These are phyloP conservation scores for Rhynchotus rufescens DNA, from an alignment of 2,797 vertebrate species.

Conservation along the genomic window DNA sequence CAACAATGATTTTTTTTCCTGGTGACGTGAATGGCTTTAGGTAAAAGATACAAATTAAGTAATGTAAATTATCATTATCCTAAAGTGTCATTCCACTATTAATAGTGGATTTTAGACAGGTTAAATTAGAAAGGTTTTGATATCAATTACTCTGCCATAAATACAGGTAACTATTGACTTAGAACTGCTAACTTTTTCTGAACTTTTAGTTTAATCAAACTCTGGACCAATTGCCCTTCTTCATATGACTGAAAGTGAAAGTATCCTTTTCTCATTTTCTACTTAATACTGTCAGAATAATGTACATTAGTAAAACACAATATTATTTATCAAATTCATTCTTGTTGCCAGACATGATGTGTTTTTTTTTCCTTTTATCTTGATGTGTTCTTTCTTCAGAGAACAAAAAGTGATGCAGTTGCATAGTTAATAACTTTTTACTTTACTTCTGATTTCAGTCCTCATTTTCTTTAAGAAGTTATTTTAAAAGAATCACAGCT, in stretches of 20 bases:
- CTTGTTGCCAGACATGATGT: neutral
- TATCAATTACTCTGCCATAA: neutral
- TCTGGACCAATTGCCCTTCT: neutral
- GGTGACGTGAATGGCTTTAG: neutral
- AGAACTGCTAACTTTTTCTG: neutral
- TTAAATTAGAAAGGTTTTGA: neutral
- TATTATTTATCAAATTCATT: neutral
- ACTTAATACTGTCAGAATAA: neutral
- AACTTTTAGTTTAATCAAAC: neutral
- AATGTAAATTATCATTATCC: slow-evolving; percentile 33
- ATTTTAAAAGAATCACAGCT: neutral
- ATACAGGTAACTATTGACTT: neutral
- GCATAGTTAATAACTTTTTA: neutral
- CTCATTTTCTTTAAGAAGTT: neutral
- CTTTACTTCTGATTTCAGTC: neutral
- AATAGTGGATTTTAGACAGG: neutral
- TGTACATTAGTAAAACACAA: neutral
- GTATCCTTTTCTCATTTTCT: neutral
- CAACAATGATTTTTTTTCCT: neutral
- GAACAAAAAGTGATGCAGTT: neutral
- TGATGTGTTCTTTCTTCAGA: neutral
- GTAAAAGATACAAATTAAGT: slow-evolving; percentile 35
- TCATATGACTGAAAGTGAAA: neutral
- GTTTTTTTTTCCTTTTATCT: neutral
- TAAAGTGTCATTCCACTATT: slow-evolving; percentile 24